Percentiles rank a stretch among this genome's conserved stretches.
phyloP scores from a whole-genome alignment of 2,888 invertebrate genomes.

The Onthophagus sagittarius region DNA sequence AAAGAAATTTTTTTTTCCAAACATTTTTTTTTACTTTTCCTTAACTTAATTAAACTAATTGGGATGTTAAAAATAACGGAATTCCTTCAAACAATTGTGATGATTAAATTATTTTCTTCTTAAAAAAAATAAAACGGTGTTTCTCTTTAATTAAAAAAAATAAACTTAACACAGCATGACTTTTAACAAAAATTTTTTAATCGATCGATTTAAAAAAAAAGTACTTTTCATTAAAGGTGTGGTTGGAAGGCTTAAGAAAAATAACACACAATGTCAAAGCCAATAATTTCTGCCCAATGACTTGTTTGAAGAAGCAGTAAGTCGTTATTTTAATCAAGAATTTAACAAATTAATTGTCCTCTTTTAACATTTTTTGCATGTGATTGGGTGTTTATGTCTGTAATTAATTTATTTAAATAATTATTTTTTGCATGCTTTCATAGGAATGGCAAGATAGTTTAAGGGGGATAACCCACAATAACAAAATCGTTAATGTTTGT shows the following conservation, averaged over 20 bases:
- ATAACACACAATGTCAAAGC: constrained; percentile 99
- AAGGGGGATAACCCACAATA: constrained; percentile 89
- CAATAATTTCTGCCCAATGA: constrained; percentile 98
- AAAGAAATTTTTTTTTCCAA: too few relatives aligned
- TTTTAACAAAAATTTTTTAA: constrained; percentile 16
- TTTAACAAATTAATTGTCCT: constrained; percentile 14
- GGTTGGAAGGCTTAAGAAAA: constrained; percentile 90
- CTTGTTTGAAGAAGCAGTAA: constrained; percentile 99
- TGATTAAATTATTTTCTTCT: too few relatives aligned
- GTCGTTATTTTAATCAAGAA: constrained; percentile 48
- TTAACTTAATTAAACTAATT: too few relatives aligned
- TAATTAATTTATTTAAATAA: constrained; percentile 19
- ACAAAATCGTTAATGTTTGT: constrained; percentile 94
- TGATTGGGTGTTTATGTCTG: constrained; percentile 14
- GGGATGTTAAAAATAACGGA: too few relatives aligned
- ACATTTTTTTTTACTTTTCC: too few relatives aligned
- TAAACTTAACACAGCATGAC: constrained; percentile 16
- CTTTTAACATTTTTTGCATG: constrained; percentile 25
- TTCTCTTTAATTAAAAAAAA: background rate
- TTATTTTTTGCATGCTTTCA: constrained; percentile 20
- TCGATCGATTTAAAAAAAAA: constrained; percentile 15
- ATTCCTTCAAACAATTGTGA: too few relatives aligned
- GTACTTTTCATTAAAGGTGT: constrained; percentile 64
- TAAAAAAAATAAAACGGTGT: background rate
- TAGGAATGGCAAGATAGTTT: constrained; percentile 92